phyloP scores from a whole-genome alignment of 2,797 vertebrate genomes.

The Platyrinchus mystaceus region DNA sequence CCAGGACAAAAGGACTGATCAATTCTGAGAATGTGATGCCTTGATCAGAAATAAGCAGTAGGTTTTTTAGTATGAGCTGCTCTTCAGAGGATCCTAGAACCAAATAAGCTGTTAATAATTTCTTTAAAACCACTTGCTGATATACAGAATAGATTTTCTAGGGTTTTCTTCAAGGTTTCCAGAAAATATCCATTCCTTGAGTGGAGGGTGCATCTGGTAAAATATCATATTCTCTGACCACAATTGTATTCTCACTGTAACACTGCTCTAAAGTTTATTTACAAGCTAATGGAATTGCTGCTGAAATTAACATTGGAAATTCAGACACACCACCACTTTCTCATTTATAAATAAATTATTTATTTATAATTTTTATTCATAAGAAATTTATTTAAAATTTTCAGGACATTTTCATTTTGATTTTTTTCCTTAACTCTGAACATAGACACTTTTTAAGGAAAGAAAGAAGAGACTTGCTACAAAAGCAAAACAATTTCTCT shows the following conservation, averaged over 20 bases:
- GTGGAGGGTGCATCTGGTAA: neutral
- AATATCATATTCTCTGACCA: neutral
- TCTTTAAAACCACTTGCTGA: neutral
- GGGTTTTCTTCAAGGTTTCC: neutral
- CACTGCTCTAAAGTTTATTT: neutral
- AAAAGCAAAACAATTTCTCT: neutral
- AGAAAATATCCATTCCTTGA: neutral
- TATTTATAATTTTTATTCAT: neutral
- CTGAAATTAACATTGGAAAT: neutral
- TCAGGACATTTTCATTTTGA: neutral
- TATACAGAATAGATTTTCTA: neutral
- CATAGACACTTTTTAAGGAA: neutral
- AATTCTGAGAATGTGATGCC: neutral
- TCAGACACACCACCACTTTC: neutral
- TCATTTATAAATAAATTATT: neutral
- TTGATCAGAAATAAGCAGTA: neutral
- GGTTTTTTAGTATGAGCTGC: neutral
- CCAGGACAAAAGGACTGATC: neutral
- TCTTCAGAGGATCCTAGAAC: neutral
- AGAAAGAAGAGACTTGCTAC: neutral
- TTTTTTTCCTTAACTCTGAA: neutral
- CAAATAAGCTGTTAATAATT: slow-evolving; percentile 16
- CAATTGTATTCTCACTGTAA: neutral
- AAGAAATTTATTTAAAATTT: neutral
- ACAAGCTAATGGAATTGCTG: neutral